phyloP scores from a whole-genome alignment of 2,888 invertebrate species.

The Mylabris sibirica region DNA sequence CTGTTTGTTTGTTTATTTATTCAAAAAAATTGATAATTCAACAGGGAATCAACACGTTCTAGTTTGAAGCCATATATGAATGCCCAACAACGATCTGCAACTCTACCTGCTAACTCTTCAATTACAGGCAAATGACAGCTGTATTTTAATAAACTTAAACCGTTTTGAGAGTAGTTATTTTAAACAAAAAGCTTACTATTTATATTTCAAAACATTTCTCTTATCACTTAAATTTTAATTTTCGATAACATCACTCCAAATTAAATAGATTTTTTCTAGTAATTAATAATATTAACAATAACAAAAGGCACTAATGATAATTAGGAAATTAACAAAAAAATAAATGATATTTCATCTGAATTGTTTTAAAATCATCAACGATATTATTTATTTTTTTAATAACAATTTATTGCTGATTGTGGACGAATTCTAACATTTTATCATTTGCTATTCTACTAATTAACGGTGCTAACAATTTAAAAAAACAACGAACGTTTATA shows the following conservation, averaged over 20 bases:
- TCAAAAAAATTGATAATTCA: slow-evolving; percentile 32
- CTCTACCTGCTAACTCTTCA: slow-evolving; percentile 85
- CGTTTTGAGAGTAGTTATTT: not conserved
- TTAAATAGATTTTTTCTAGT: not conserved
- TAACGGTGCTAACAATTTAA: slow-evolving; percentile 25
- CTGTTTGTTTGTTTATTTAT: not conserved
- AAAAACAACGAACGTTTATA: slow-evolving; percentile 5
- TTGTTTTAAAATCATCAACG: not conserved
- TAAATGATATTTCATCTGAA: too few relatives aligned
- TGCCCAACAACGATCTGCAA: slow-evolving; percentile 84
- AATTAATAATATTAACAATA: not conserved
- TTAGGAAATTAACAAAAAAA: not conserved
- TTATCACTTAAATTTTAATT: slow-evolving; percentile 2
- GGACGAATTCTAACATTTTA: not conserved
- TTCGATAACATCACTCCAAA: slow-evolving; percentile 2
- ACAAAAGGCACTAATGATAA: slow-evolving; percentile 6
- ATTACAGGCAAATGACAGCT: slow-evolving; percentile 66
- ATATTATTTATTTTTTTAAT: not conserved
- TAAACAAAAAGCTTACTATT: slow-evolving; percentile 11
- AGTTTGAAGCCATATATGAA: slow-evolving; percentile 77
- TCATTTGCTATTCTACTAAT: slow-evolving; percentile 23
- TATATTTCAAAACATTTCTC: not conserved
- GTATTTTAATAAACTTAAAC: slow-evolving; percentile 15
- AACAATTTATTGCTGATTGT: too few relatives aligned
- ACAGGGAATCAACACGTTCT: slow-evolving; percentile 80